Percentiles rank a stretch among this genome's conserved stretches.
Conservation (phyloP, 2,113 vertebrate genomes). For the Tor tambroides region DNA sequence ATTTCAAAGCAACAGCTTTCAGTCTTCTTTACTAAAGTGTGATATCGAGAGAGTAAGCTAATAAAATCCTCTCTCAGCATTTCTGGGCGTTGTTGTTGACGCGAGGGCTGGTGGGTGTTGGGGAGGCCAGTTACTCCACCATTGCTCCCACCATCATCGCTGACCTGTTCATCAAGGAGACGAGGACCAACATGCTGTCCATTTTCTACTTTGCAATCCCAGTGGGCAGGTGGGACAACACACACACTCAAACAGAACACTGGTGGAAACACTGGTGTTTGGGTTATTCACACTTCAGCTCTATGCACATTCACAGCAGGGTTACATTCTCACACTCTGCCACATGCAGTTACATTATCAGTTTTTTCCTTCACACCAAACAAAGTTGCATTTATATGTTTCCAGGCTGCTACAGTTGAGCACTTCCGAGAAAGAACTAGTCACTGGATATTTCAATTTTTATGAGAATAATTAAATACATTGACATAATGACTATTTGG, state of each 20-base stretch:
- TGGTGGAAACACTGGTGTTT: neutral
- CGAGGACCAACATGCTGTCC: conserved; percentile 86
- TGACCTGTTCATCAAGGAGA: conserved; percentile 84
- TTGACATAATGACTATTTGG: neutral
- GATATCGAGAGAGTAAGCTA: neutral
- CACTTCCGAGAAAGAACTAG: neutral
- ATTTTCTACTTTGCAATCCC: conserved; percentile 91
- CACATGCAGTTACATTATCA: neutral
- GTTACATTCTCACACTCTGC: neutral
- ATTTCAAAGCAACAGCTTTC: neutral
- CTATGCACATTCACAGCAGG: neutral
- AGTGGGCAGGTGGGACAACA: conserved; percentile 81
- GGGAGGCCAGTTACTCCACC: conserved; percentile 93
- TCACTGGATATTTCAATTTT: neutral
- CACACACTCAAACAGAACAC: neutral
- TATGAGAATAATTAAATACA: neutral
- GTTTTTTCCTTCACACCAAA: neutral
- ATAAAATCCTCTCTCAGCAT: conserved; percentile 65
- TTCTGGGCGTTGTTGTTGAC: conserved; percentile 87
- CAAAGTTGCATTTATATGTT: neutral
- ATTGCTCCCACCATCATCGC: conserved; percentile 92
- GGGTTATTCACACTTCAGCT: neutral
- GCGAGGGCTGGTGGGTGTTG: conserved; percentile 86
- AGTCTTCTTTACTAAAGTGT: neutral
- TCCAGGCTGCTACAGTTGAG: neutral